Conservation (phyloP, 2,888 invertebrate genomes). For the Athrips mouffetella region DNA sequence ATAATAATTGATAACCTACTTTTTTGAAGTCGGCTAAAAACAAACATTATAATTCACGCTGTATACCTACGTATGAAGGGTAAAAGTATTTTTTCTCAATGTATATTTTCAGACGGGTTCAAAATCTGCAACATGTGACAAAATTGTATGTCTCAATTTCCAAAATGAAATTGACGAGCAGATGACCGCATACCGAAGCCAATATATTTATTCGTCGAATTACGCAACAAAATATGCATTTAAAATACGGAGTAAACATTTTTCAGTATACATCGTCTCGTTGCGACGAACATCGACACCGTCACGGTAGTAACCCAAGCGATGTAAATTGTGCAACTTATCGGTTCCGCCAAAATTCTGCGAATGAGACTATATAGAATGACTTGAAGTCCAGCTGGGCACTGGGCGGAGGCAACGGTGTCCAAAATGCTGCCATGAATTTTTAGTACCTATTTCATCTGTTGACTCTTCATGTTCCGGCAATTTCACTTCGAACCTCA, state of each 20-base stretch:
- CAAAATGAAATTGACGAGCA: background rate
- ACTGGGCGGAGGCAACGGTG: conserved; percentile 57
- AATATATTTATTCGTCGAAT: background rate
- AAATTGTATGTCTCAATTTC: background rate
- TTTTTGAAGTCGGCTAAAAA: too few relatives aligned
- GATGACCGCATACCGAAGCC: background rate
- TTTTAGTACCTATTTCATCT: conserved; percentile 48
- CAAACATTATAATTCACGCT: too few relatives aligned
- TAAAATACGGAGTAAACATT: background rate
- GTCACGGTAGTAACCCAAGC: background rate
- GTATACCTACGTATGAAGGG: too few relatives aligned
- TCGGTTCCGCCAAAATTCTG: background rate
- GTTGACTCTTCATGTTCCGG: conserved; percentile 14
- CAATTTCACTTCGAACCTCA: background rate
- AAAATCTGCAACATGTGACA: too few relatives aligned
- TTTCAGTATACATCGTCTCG: background rate
- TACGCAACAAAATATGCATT: background rate
- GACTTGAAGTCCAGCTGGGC: background rate
- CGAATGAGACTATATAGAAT: background rate
- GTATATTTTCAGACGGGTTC: too few relatives aligned
- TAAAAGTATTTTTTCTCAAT: too few relatives aligned
- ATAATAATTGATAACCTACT: too few relatives aligned
- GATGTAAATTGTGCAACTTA: background rate
- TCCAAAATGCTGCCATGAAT: conserved; percentile 45
- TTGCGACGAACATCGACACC: background rate